Evolutionary conservation across 2,888 invertebrate genomes (phyloP), one percentile per base, ranked within the genome.

Genomic region (Nomada goodeniana): DNA sequence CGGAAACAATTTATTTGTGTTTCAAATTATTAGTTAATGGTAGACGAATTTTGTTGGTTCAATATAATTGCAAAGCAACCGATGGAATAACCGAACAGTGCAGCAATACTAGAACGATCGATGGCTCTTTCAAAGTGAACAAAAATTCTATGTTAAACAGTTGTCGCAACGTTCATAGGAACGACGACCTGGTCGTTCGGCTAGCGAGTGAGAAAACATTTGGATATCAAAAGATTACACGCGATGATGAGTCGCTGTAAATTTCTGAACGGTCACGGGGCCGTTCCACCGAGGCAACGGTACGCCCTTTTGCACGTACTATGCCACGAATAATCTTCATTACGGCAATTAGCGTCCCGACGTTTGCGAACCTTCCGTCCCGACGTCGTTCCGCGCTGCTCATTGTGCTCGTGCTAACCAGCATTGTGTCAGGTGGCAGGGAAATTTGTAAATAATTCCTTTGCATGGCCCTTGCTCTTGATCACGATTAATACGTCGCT

Each of bases 241-340:
- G n/a, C 15, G 36, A n/a, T 3, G n/a, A n/a, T 47, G 47, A 13
- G 10, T 59, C 20, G 26, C 13, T 15, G 53, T 7, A 44, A 55
- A 60, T 67, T 57, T 73, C 57, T 29, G 57, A 52, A 60, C 23
- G 44, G 60, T 52, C 53, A 23, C 47, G 20, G 55, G 7, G 23
- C 60, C 57, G 26, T 73, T 72, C 73, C 67, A 60, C 29, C 65
- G 60, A 52, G 50, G 50, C 60, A 72, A 52, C 72, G 59, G n/a
- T 55, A 42, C 60, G n/a, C 65, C 70, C 65, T 77, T 65, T 72
- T 53, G 57, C 57, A 36, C 26, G 52, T 20, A 36, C 26, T 63
- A 26, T 20, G 42, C 47, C 44, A 67, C 70, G 78, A 82, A 79
- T 80, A 78, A 79, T 82, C 82, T 82, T 74, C 82, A 82, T 82